Percentiles rank a stretch among this genome's conserved stretches.
Conservation (phyloP, 2,797 vertebrate genomes). For the Leuciscus waleckii region DNA sequence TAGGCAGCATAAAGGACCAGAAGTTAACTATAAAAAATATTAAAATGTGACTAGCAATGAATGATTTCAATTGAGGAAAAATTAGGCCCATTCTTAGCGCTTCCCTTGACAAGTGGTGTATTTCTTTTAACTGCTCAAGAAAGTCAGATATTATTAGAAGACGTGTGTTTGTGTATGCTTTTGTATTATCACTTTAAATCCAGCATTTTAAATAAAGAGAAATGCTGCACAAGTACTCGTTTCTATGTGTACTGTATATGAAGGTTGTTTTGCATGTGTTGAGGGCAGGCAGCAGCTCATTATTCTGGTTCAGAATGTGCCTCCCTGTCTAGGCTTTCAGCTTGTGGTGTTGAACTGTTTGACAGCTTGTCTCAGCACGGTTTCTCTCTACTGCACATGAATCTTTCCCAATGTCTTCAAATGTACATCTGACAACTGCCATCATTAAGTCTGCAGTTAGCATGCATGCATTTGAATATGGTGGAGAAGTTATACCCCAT, state of each 20-base stretch:
- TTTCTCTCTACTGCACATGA: constrained; percentile 76
- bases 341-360: constrained; percentile 52
- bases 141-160: not conserved
- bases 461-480: constrained; percentile 26
- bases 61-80: not conserved
- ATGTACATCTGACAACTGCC: constrained; percentile 7
- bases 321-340: constrained; percentile 38
- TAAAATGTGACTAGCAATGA: not conserved
- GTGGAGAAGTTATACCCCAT: not conserved
- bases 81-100: not conserved
- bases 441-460: not conserved
- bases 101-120: not conserved
- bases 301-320: constrained; percentile 28
- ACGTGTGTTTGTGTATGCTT: not conserved
- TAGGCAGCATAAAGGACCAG: not conserved
- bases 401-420: constrained; percentile 57
- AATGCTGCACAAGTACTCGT: not conserved
- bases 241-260: not conserved
- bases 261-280: constrained; percentile 10
- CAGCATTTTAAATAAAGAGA: not conserved
- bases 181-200: not conserved
- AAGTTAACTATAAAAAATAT: not conserved
- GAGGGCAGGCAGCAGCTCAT: constrained; percentile 21
- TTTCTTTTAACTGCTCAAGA: not conserved
- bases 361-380: constrained; percentile 74